These are phyloP conservation scores for Nomada fucata DNA, from an alignment of 2,888 invertebrate species.

Conservation along the genomic window DNA sequence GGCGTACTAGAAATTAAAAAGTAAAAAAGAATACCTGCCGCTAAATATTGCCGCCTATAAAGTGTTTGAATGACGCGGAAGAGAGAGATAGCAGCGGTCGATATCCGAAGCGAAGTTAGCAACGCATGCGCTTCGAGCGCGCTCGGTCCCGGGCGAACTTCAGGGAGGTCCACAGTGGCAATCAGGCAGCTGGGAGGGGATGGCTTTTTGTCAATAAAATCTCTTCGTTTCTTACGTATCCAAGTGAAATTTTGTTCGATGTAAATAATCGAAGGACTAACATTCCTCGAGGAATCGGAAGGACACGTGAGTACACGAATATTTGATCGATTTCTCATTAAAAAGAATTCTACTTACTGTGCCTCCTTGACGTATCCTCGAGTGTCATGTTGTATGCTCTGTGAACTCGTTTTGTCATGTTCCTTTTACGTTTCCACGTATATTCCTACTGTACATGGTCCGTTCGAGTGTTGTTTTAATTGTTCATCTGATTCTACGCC, in stretches of 20 bases:
- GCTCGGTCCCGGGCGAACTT: conserved; percentile 58
- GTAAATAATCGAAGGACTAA: conserved; percentile 48
- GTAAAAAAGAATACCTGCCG: neutral
- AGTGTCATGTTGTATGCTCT: conserved; percentile 35
- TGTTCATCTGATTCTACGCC: neutral
- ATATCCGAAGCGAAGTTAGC: conserved; percentile 66
- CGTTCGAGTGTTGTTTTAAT: no score
- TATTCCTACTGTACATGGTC: neutral
- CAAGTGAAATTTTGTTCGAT: conserved; percentile 42
- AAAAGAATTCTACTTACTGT: neutral
- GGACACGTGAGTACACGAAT: conserved; percentile 37
- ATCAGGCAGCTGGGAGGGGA: conserved; percentile 52
- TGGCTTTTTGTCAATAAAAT: conserved; percentile 34
- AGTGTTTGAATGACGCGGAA: conserved; percentile 58
- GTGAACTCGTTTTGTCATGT: neutral
- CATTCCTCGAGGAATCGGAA: conserved; percentile 16
- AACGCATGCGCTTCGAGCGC: conserved; percentile 65
- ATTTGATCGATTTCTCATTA: neutral
- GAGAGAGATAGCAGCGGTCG: conserved; percentile 51
- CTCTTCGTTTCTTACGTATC: conserved; percentile 12
- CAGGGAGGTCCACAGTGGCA: conserved; percentile 73
- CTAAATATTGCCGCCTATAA: conserved; percentile 26
- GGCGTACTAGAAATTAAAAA: conserved; percentile 9
- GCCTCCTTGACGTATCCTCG: conserved; percentile 12
- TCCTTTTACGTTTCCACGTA: neutral